These are phyloP conservation scores for Acanthoscelides obtectus DNA, from an alignment of 2,888 invertebrate genomes.

Conservation along the genomic window DNA sequence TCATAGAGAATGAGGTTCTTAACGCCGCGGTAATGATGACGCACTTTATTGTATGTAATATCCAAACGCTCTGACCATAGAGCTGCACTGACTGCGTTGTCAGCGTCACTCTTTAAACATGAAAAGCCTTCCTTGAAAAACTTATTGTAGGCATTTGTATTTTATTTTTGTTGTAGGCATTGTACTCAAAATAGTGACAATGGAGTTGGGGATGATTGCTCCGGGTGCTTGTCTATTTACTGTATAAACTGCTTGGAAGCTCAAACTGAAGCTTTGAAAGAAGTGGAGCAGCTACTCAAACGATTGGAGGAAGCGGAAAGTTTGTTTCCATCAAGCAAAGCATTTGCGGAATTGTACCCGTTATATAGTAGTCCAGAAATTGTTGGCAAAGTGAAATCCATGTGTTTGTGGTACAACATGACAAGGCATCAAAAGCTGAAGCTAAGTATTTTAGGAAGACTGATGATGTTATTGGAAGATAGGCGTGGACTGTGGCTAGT, in stretches of 20 bases:
- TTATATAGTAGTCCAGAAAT: constrained; percentile 62
- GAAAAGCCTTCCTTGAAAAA: too few species aligned
- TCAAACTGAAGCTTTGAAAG: constrained; percentile 69
- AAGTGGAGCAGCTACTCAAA: constrained; percentile 67
- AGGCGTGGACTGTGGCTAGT: constrained; percentile 37
- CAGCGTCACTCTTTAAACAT: too few species aligned
- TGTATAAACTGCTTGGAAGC: constrained; percentile 67
- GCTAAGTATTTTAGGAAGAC: constrained; percentile 67
- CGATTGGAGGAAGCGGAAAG: constrained; percentile 72
- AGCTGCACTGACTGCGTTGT: too few species aligned
- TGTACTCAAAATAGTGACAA: constrained; percentile 37
- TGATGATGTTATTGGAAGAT: constrained; percentile 50
- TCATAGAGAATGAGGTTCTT: too few species aligned
- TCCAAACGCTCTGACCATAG: too few species aligned
- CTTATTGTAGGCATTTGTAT: too few species aligned
- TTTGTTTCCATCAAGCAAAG: constrained; percentile 78
- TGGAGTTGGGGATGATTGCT: constrained; percentile 48
- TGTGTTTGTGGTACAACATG: constrained; percentile 91
- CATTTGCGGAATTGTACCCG: constrained; percentile 71
- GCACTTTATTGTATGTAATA: too few species aligned
- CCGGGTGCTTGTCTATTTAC: constrained; percentile 69
- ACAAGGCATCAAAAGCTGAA: constrained; percentile 79
- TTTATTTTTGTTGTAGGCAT: constrained; percentile 10
- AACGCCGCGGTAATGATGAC: too few species aligned
- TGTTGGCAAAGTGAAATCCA: constrained; percentile 66